Percentiles rank a stretch among this genome's conserved stretches.
Conservation (phyloP, 1,140 invertebrate genomes). For the Drosophila saltans region DNA sequence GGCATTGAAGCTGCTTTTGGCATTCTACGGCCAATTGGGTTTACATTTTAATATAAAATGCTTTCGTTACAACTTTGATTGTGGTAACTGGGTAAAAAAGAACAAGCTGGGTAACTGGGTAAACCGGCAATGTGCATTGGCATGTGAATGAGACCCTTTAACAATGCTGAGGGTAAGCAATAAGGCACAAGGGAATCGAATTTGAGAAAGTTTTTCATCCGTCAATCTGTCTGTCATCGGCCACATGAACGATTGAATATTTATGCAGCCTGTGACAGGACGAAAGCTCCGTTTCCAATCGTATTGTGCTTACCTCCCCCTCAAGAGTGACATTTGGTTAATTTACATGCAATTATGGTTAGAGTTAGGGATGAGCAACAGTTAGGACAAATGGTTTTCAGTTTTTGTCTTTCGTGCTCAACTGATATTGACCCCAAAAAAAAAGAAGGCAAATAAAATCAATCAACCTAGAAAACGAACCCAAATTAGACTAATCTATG, state of each 20-base stretch:
- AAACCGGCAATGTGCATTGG: slow-evolving; percentile 1
- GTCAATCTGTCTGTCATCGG: slow-evolving; percentile 33
- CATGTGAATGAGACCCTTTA: slow-evolving; percentile 11
- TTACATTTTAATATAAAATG: slow-evolving; percentile 50
- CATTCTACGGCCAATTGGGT: slow-evolving; percentile 49
- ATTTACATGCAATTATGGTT: slow-evolving; percentile 57
- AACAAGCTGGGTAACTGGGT: neutral
- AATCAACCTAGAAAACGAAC: neutral
- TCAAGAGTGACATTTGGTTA: slow-evolving; percentile 46
- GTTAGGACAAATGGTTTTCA: neutral
- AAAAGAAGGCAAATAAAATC: neutral
- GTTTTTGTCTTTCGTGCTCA: neutral
- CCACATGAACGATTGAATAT: slow-evolving; percentile 61
- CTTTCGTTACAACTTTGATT: slow-evolving; percentile 44
- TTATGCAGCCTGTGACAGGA: slow-evolving; percentile 27
- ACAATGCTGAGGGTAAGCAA: slow-evolving; percentile 28
- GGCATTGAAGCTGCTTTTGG: slow-evolving; percentile 31
- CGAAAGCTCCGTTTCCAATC: neutral
- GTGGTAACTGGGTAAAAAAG: slow-evolving; percentile 39
- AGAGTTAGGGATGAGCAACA: neutral
- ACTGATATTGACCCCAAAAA: neutral
- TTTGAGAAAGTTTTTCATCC: slow-evolving; percentile 15
- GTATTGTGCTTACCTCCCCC: neutral
- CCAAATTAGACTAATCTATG: neutral
- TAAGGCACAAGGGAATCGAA: slow-evolving; percentile 40